phyloP scores from a whole-genome alignment of 2,797 vertebrate species.

The Cyclopterus lumpus region DNA sequence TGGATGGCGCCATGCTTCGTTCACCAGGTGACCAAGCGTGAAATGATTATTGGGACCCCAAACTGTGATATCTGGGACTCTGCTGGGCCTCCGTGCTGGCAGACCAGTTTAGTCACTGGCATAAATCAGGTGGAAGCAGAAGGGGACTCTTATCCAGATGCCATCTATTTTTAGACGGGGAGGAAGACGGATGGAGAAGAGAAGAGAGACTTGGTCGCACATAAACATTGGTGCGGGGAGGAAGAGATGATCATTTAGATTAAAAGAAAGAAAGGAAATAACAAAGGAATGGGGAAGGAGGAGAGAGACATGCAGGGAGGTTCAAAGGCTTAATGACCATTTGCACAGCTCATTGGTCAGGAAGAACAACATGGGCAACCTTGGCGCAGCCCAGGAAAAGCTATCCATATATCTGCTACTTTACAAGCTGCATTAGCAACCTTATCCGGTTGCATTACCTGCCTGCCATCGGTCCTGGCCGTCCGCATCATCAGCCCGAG shows the following conservation, averaged over 20 bases:
- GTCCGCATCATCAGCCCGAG: constrained; percentile 38
- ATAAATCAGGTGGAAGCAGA: constrained; percentile 63
- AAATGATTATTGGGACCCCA: constrained; percentile 71
- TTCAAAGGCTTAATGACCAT: constrained; percentile 54
- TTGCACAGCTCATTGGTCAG: constrained; percentile 68
- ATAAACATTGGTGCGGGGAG: constrained; percentile 8
- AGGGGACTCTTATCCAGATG: constrained; percentile 52
- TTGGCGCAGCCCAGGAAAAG: constrained; percentile 55
- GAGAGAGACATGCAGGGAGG: neutral
- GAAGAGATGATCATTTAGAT: neutral
- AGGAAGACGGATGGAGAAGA: constrained; percentile 40
- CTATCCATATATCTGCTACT: constrained; percentile 61
- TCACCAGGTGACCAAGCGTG: constrained; percentile 67
- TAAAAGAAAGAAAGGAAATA: constrained; percentile 10
- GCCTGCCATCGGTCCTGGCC: constrained; percentile 7
- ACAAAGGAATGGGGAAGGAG: constrained; percentile 20
- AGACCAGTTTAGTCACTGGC: constrained; percentile 53
- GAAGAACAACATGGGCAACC: constrained; percentile 55
- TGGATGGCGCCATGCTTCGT: constrained; percentile 53
- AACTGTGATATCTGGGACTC: constrained; percentile 62
- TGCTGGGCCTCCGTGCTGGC: constrained; percentile 52
- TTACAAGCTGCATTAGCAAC: constrained; percentile 62
- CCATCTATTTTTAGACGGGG: constrained; percentile 68
- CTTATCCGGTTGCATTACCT: constrained; percentile 50
- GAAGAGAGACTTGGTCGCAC: constrained; percentile 21